Percentiles rank a stretch among this genome's conserved stretches.
phyloP scores from a whole-genome alignment of 2,888 invertebrate genomes.

The Atethmia centrago region DNA sequence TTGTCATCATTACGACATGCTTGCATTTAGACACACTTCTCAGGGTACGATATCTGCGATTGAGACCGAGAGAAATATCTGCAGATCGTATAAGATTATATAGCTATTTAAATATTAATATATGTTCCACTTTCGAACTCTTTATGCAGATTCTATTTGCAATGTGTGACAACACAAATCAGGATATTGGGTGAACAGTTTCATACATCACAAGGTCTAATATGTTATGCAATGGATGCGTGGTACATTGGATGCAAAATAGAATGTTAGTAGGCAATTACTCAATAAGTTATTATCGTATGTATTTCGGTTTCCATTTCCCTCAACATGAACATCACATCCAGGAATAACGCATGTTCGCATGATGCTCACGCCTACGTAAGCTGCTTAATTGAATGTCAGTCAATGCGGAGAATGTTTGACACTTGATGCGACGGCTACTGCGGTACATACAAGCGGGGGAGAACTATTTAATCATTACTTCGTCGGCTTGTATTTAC shows the following conservation, averaged over 20 bases:
- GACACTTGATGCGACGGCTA: constrained; percentile 17
- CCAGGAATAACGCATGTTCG: constrained; percentile 43
- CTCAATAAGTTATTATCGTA: constrained; percentile 22
- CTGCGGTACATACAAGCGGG: constrained; percentile 14
- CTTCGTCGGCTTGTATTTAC: background rate
- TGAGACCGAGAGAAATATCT: constrained; percentile 35
- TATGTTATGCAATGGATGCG: background rate
- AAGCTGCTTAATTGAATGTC: constrained; percentile 59
- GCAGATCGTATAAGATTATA: constrained; percentile 22
- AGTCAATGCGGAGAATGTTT: constrained; percentile 53
- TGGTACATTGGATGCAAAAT: constrained; percentile 6
- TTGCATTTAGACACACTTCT: constrained; percentile 50
- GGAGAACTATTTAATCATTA: background rate
- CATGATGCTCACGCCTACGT: constrained; percentile 44
- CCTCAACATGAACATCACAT: constrained; percentile 27
- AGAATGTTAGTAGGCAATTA: constrained; percentile 18
- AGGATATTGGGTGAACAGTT: constrained; percentile 6
- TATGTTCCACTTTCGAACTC: constrained; percentile 9
- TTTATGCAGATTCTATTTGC: background rate
- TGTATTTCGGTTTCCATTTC: constrained; percentile 37
- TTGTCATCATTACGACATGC: constrained; percentile 39
- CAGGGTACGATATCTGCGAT: constrained; percentile 14
- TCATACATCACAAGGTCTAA: constrained; percentile 10
- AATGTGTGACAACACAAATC: constrained; percentile 4
- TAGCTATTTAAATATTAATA: constrained; percentile 21